Base-by-base conservation (phyloP, 2,888 invertebrate species). In the Drosophila pseudotakahashii region DNA sequence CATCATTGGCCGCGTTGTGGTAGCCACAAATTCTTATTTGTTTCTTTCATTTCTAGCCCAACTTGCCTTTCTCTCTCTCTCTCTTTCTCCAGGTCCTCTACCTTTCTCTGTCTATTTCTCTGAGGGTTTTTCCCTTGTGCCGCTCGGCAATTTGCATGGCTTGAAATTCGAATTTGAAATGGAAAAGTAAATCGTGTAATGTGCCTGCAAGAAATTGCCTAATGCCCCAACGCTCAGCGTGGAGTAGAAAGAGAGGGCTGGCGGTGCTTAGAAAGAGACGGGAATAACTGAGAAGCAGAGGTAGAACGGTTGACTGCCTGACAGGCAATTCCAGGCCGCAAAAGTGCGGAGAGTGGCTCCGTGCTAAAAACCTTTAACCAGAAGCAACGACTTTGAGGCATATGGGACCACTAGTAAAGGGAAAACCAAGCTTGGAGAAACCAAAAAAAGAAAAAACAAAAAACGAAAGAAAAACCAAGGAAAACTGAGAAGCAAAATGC, bases 151-250 rank as follows among this genome's bases (percentile, higher is more conserved):
- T 84, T 84, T 84, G 87, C 83, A 83, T 78, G 77, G 77, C 80
- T 82, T 69, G 81, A 88, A 87, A 81, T 88, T 85, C 76, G 76
- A 76, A 83, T 83, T 88, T 37, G 77, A 83, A 86, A 88, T 82
- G 86, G 80, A 74, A 87, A 87, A 80, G 87, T 86, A 88, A 84
- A 81, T 85, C 87, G 84, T 83, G 87, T 85, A 85, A 85, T 88
- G 79, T 73, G 83, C 71, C 84, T 78, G 87, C 82, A 83, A 86
- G 87, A 83, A 84, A 85, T 81, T 84, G 89, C 84, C 89, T 85
- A 88, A 85, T 83, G 75, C 81, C 72, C 39, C 63, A 66, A 70
- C 75, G 59, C 66, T 61, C 52, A 37, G 53, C 55, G 19, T 26
- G 47, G 26, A 19, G n/a, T n/a, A 47, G 44, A 32, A 14, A 41